Conservation (phyloP, 2,797 vertebrate species). For the Gallinago solitaria region DNA sequence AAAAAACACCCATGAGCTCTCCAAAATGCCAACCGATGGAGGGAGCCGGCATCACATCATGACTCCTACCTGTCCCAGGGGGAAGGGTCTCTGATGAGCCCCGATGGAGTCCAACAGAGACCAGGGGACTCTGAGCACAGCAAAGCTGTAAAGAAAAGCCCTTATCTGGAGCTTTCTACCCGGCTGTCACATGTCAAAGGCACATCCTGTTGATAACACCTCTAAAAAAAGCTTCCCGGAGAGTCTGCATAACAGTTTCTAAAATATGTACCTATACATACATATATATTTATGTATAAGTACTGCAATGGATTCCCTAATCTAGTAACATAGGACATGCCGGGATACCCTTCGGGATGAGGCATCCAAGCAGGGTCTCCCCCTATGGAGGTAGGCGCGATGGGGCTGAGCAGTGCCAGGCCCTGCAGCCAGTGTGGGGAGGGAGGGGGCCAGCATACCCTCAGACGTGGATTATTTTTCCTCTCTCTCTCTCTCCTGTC, state of each 20-base stretch:
- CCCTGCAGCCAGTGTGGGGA: background rate
- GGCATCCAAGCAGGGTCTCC: background rate
- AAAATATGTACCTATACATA: background rate
- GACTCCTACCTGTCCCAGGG: background rate
- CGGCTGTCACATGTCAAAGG: background rate
- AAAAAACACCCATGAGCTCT: rapidly evolving
- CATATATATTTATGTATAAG: background rate
- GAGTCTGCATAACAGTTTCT: background rate
- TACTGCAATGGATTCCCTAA: background rate
- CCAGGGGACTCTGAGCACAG: background rate
- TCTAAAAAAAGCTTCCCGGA: background rate
- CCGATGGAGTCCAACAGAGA: rapidly evolving
- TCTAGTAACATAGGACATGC: background rate
- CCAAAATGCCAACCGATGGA: background rate
- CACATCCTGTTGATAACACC: conserved; percentile 33
- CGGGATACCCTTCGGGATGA: background rate
- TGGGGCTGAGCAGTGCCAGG: background rate
- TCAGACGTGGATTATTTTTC: background rate
- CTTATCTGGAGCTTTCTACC: background rate
- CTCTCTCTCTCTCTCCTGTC: background rate
- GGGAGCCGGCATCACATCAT: background rate
- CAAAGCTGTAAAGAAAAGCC: background rate
- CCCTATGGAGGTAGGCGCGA: rapidly evolving
- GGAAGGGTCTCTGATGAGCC: background rate
- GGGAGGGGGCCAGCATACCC: background rate